Evolutionary conservation across 2,797 vertebrate genomes (phyloP), one percentile per base, ranked within the genome.

Genomic region (Discoglossus pictus): DNA sequence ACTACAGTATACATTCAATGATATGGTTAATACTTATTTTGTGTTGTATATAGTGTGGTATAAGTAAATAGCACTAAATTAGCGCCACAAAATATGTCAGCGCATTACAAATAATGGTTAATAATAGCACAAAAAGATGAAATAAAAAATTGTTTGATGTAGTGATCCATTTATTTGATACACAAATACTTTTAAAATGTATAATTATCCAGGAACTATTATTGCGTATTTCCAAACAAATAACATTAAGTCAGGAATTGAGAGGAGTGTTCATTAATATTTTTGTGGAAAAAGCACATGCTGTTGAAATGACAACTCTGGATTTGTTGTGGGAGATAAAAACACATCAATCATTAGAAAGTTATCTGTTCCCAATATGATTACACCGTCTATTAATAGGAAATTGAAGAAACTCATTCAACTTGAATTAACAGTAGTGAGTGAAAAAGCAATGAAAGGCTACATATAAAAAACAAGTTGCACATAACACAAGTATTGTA

Each of bases 321-420:
- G 39, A 65, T 47, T 23, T 48, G 11, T 31, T 38, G 18, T 9
- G 6, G 9, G 17, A 66, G 21, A 48, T 55, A 66, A 38, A 54
- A 55, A 54, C 27, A 65, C 39, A 65, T 55, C 39, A 36, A 55
- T 65, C 40, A 55, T 36, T 23, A 55, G 27, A 20, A 46, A 66
- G 43, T 48, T 27, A 58, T 46, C 12, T 36, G n/a, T 55, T 31
- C 23, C 27, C 51, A 55, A 55, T 39, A 17, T 47, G 56, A 65
- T 65, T 55, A 55, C 47, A 38, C 20, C 4, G 27, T 36, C 18
- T 44, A 46, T 46, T 65, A 63, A 62, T 35, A 65, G 38, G 42
- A 53, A 42, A 65, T 23, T 24, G 10, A 35, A 55, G 34, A 31
- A 54, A 53, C 5, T 34, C 17, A 43, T 64, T 11, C 39, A 64